Conservation (phyloP, 2,888 invertebrate genomes). For the Cantharis lateralis region DNA sequence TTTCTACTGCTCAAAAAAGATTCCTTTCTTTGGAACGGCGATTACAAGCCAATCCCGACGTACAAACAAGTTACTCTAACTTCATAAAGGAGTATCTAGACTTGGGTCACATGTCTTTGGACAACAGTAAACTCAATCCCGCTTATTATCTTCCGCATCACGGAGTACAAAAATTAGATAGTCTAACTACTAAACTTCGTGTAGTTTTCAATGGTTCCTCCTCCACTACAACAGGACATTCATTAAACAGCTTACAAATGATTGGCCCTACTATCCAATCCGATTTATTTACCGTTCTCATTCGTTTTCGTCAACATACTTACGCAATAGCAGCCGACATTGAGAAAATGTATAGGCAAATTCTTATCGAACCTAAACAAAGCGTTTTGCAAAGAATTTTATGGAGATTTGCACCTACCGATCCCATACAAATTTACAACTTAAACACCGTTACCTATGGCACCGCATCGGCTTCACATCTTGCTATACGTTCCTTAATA, state of each 20-base stretch:
- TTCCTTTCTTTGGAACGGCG: background rate
- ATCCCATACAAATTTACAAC: no score
- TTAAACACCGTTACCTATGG: no score
- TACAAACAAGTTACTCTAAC: background rate
- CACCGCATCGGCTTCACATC: constrained; percentile 36
- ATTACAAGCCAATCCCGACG: background rate
- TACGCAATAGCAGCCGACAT: no score
- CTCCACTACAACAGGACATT: background rate
- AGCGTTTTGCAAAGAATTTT: no score
- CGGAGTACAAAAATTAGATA: background rate
- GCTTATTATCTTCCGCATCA: background rate
- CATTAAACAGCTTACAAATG: background rate
- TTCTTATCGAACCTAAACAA: no score
- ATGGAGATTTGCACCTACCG: no score
- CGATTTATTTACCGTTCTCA: no score
- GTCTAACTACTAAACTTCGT: background rate
- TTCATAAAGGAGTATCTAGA: background rate
- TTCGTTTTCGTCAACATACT: no score
- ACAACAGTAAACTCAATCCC: background rate
- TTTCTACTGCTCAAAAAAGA: background rate
- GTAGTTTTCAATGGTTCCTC: constrained; percentile 7
- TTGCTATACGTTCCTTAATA: constrained; percentile 39
- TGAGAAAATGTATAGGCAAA: no score
- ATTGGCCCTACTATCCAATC: constrained; percentile 46
- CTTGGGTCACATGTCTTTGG: no score